A percentile compares a stretch with the other conserved stretches of the same genome.
These are phyloP conservation scores for Megalonaias nervosa DNA, from an alignment of 1,140 invertebrate genomes.

Conservation along the genomic window DNA sequence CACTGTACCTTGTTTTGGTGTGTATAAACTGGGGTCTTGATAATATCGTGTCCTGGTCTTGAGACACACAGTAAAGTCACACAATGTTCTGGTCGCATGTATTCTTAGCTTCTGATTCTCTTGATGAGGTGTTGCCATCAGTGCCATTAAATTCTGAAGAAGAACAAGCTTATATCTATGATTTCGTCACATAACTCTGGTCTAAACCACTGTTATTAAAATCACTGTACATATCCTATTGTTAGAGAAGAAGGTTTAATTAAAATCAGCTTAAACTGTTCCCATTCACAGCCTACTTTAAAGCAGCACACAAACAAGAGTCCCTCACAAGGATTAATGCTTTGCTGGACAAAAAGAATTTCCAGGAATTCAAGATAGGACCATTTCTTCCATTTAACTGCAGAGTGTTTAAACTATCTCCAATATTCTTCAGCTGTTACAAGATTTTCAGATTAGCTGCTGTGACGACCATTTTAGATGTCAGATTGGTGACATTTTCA, in stretches of 20 bases:
- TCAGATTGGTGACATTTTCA: too few relatives aligned
- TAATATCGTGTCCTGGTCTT: slow-evolving; percentile 57
- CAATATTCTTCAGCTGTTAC: too few relatives aligned
- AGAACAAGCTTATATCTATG: slow-evolving; percentile 7
- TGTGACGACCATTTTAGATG: too few relatives aligned
- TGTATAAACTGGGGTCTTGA: slow-evolving; percentile 66
- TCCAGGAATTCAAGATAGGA: too few relatives aligned
- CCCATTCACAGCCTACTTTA: background rate
- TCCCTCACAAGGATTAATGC: too few relatives aligned
- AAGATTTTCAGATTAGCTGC: too few relatives aligned
- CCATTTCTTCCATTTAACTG: too few relatives aligned
- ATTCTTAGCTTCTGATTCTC: slow-evolving; percentile 42
- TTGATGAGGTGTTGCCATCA: slow-evolving; percentile 47
- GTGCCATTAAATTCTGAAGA: slow-evolving; percentile 62
- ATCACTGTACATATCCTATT: background rate
- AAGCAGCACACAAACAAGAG: background rate
- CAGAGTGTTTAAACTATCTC: too few relatives aligned
- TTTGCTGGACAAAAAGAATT: too few relatives aligned
- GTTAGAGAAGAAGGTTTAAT: background rate
- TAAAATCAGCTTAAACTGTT: background rate
- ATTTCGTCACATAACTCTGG: background rate
- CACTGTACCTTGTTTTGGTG: slow-evolving; percentile 50
- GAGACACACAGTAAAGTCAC: slow-evolving; percentile 49
- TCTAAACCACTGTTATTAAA: background rate
- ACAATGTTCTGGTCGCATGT: slow-evolving; percentile 56